phyloP scores from a whole-genome alignment of 2,113 vertebrate genomes.

The Phaethornis superciliosus region DNA sequence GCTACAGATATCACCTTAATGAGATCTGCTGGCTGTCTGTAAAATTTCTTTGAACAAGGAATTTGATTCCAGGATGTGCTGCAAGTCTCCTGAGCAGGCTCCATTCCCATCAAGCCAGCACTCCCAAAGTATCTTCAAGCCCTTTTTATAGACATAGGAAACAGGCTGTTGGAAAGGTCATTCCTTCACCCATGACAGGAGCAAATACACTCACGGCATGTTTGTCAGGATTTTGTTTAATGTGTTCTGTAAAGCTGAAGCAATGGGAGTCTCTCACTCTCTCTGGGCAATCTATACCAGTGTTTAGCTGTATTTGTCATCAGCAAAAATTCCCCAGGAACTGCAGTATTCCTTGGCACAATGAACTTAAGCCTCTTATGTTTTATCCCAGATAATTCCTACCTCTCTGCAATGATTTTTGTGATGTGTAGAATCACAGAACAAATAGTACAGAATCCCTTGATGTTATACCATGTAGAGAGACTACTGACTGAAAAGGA shows the following conservation, averaged over 20 bases:
- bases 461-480: not conserved
- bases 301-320: not conserved
- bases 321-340: not conserved
- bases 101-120: not conserved
- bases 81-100: not conserved
- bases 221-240: not conserved
- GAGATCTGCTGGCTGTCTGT: not conserved
- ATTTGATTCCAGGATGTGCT: not conserved
- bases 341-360: not conserved
- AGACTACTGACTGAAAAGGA: not conserved
- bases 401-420: not conserved
- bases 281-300: not conserved
- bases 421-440: not conserved
- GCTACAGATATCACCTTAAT: slow-evolving; percentile 23
- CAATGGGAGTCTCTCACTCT: not conserved
- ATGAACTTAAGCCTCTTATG: not conserved
- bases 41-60: not conserved
- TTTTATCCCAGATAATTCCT: not conserved
- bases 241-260: not conserved
- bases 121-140: not conserved
- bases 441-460: not conserved
- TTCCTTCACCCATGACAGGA: not conserved
- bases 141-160: not conserved
- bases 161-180: not conserved
- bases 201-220: not conserved